A percentile compares a stretch with the other conserved stretches of the same genome.
phyloP scores from a whole-genome alignment of 2,888 invertebrate species.

The Neoascia interrupta region DNA sequence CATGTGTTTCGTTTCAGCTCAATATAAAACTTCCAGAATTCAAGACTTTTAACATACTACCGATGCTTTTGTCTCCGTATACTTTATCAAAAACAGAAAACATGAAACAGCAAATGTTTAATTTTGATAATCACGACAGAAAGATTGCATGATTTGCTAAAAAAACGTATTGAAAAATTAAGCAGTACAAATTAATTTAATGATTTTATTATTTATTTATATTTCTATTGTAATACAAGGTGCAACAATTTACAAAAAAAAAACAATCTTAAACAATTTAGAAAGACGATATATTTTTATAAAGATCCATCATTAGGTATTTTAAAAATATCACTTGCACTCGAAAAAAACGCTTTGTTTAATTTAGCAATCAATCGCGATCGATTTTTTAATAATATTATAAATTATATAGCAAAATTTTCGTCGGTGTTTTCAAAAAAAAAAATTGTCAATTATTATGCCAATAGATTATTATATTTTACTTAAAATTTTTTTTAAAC shows the following conservation, averaged over 20 bases:
- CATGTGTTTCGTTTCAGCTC: constrained; percentile 70
- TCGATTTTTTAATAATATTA: constrained; percentile 19
- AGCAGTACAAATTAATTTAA: constrained; percentile 21
- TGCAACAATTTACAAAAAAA: constrained; percentile 1
- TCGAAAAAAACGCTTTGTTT: constrained; percentile 1
- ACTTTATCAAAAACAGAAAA: constrained; percentile 78
- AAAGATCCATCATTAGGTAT: background rate
- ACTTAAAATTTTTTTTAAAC: constrained; percentile 21
- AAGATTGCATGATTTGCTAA: constrained; percentile 74
- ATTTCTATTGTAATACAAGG: constrained; percentile 36
- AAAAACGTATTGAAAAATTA: background rate
- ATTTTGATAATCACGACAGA: constrained; percentile 77
- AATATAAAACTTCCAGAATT: constrained; percentile 77
- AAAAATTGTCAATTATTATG: constrained; percentile 29
- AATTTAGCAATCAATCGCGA: background rate
- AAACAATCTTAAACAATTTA: background rate
- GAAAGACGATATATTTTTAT: background rate
- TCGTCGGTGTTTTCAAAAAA: constrained; percentile 33
- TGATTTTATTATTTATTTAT: constrained; percentile 64
- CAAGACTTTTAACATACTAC: constrained; percentile 75
- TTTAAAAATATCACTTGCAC: background rate
- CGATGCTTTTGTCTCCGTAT: constrained; percentile 77
- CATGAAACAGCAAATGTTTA: constrained; percentile 77
- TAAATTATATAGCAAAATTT: constrained; percentile 21
- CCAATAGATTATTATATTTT: constrained; percentile 39